Base-by-base conservation (phyloP, 1,140 invertebrate species). In the Apis florea region DNA sequence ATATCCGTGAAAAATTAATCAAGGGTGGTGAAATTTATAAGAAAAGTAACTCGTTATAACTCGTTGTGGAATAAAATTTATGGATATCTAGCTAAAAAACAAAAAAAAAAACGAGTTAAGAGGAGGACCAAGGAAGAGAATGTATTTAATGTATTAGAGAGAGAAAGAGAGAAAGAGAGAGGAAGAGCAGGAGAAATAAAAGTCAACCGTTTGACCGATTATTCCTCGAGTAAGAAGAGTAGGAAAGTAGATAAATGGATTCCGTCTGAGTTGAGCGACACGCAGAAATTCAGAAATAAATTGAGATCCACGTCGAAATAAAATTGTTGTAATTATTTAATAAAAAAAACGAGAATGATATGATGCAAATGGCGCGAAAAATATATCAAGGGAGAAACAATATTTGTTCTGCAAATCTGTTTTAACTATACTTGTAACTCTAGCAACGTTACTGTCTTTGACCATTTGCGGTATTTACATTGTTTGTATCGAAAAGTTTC, bases 391-490 rank as follows among this genome's bases (percentile, higher is more conserved):
- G 4, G 31, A 40, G 31, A 40, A 6, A 40, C 31, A 40, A 40
- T 4, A n/a, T n/a, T n/a, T n/a, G n/a, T n/a, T n/a, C 79, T 40
- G 21, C 21, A 67, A 68, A 3, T 6, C n/a, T n/a, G 31, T 75
- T 66, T 75, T 68, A 67, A 81, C 21, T 9, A n/a, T n/a, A n/a
- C n/a, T n/a, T n/a, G n/a, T n/a, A 11, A 1, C 56, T 53, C 40
- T 40, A 79, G 24, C 19, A 49, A n/a, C n/a, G 56, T 59, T 40
- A 31, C 24, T 15, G 63, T 59, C 72, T 75, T 81, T 61, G 53
- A 75, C 68, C 72, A 75, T 75, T 81, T 40, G 0, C 6, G 6
- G 63, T 75, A 68, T 81, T 81, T 81, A 81, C 72, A 63, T 81
- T 61, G 71, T 40, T 81, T 53, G 26, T 81, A 81, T 75, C 40